Base-by-base conservation (phyloP, 35 echinoderm and acorn worm species). In the Lytechinus pictus region DNA sequence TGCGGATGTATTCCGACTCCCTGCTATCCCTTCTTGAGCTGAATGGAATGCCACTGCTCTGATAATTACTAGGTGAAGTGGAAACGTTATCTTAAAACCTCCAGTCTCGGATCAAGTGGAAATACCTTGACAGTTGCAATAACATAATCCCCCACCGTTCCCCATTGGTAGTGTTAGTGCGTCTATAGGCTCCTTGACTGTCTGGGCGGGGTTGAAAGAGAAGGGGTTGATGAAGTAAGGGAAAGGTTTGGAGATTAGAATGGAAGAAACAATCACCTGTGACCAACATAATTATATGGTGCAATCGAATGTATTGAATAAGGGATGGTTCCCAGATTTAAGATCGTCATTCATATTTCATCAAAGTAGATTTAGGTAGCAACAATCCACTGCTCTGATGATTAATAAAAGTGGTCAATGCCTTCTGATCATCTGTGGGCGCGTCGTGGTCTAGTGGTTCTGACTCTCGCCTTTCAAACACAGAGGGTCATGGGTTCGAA, bases 81-180 rank as follows among this genome's bases (percentile, higher is more conserved):
- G 66, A 24, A 79, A 79, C 66, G 66, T 79, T 24, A n/a, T 79
- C 66, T 79, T 19, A 24, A 79, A 79, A 24, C 66, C 66, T 19
- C 4, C 21, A 79, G 66, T 79, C 16, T 24, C 19, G 66, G 66
- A 79, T 79, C 66, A 79, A 79, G 21, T 79, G 66, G 66, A 79
- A 79, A 79, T 79, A 79, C 66, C 19, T 79, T 79, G 66, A 79
- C 66, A 79, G 21, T 79, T 79, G 66, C 66, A 79, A 79, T 79
- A 79, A 79, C 66, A 79, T 79, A 79, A 79, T 79, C 66, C 21
- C 21, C 5, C 66, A 79, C 19, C 66, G 19, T 79, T 4, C 66
- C n/a, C 66, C 4, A 3, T 79, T 79, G 21, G 19, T 24, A 79
- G 12, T 24, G 3, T 5, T 79, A 5, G 66, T 79, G n/a, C 1